Conservation (phyloP, 2,888 invertebrate genomes). For the Microchrysa polita region DNA sequence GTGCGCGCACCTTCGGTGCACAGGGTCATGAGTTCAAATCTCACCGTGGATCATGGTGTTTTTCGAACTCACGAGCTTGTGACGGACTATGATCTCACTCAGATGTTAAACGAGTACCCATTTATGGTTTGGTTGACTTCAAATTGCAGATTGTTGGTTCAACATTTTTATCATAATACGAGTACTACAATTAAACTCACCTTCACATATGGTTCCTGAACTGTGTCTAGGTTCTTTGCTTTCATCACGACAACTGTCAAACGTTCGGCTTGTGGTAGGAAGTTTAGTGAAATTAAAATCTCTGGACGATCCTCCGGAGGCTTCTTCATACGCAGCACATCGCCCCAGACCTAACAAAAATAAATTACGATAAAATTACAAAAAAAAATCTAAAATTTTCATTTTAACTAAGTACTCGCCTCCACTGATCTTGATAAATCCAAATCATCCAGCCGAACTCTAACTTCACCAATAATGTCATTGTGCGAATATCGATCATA, state of each 20-base stretch:
- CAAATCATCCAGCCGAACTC: constrained; percentile 79
- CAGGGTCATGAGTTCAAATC: too few species aligned
- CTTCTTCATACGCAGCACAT: constrained; percentile 81
- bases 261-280: constrained; percentile 87
- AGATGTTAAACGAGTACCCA: too few species aligned
- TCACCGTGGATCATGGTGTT: too few species aligned
- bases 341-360: constrained; percentile 84
- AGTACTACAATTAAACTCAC: too few species aligned
- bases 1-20: too few species aligned
- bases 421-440: constrained; percentile 70
- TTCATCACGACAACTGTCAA: constrained; percentile 85
- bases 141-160: too few species aligned
- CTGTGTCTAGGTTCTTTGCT: constrained; percentile 82
- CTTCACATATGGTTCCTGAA: constrained; percentile 83
- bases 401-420: constrained; percentile 52
- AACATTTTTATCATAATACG: too few species aligned
- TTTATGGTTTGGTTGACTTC: too few species aligned
- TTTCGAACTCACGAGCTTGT: too few species aligned
- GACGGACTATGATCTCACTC: too few species aligned
- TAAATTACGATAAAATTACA: background rate
- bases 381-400: background rate
- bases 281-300: constrained; percentile 83
- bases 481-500: constrained; percentile 80
- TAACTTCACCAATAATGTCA: constrained; percentile 87
- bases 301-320: constrained; percentile 86